These are phyloP conservation scores for Vanessa tameamea DNA, from an alignment of 1,140 invertebrate genomes.

Conservation along the genomic window DNA sequence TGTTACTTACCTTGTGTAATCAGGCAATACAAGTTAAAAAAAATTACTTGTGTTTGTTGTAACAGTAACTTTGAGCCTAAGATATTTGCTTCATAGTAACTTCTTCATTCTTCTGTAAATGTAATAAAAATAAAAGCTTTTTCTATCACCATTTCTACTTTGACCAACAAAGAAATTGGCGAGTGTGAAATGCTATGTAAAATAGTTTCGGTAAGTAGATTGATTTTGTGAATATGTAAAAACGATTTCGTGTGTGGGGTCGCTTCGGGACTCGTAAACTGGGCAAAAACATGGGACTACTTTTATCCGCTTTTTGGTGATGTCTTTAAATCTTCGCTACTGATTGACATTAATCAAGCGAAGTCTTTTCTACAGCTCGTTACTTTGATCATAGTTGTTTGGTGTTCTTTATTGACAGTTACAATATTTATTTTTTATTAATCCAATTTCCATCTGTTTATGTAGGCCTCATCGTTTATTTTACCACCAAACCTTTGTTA, in stretches of 20 bases:
- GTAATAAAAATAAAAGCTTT: background rate
- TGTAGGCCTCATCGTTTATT: no score
- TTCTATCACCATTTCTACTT: constrained; percentile 1
- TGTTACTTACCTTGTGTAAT: no score
- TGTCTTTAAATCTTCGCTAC: constrained; percentile 35
- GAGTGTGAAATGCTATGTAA: constrained; percentile 5
- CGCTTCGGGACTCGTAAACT: constrained; percentile 23
- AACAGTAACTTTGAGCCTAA: no score
- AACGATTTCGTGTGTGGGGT: background rate
- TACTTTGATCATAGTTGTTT: no score
- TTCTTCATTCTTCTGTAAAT: background rate
- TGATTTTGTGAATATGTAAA: constrained; percentile 19
- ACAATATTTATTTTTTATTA: no score
- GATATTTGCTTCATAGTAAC: background rate
- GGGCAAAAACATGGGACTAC: constrained; percentile 35
- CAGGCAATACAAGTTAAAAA: no score
- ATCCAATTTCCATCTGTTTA: no score
- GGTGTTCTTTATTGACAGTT: no score
- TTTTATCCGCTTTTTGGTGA: constrained; percentile 37
- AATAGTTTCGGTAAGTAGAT: constrained; percentile 16
- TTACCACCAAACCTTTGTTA: no score
- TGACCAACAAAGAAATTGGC: constrained; percentile 9
- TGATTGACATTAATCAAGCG: constrained; percentile 28
- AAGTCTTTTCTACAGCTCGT: background rate
- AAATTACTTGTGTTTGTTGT: no score